Evolutionary conservation across 2,888 invertebrate genomes (phyloP), one percentile per base, ranked within the genome.

Genomic region (Molanna angustata): DNA sequence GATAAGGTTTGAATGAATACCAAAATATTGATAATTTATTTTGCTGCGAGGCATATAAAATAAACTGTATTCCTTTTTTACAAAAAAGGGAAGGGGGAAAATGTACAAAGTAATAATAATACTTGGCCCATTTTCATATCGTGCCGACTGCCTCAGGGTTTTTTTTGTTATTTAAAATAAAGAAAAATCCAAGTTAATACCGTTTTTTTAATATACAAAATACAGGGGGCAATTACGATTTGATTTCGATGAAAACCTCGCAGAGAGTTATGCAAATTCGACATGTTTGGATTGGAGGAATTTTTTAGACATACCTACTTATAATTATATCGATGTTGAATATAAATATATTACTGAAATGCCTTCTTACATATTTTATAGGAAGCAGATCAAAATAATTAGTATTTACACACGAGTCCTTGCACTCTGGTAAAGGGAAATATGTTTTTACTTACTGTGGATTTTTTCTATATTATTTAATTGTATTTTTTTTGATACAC

Each of bases 201-300:
- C n/a, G n/a, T n/a, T 45, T 44, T 44, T 54, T 57, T 53, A 53
- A 53, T 50, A 57, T 53, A 57, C 53, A 53, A 53, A 53, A 4
- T 7, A 53, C 50, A 46, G 42, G 31, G 21, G 49, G 47, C 47
- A 53, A 57, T 57, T 57, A 57, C 35, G 50, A 42, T 53, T 50
- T 53, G 56, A 57, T 57, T 57, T 37, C 47, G 56, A 47, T 42
- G 56, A 50, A 57, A 57, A 41, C 43, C 53, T 57, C 53, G 47
- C 50, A 46, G 49, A 48, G 22, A n/a, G 53, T 33, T 55, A 57
- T 57, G 56, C 56, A 53, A 57, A 57, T 57, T 50, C 50, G 43
- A 49, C 20, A 45, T 54, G 39, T 39, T 45, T 44, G 50, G 17
- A 50, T 50, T 47, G 22, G 47, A 47, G 35, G 35, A 47, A 27